Evolutionary conservation across 2,888 invertebrate genomes (phyloP).

Genomic region (Dromius quadrimaculatus): DNA sequence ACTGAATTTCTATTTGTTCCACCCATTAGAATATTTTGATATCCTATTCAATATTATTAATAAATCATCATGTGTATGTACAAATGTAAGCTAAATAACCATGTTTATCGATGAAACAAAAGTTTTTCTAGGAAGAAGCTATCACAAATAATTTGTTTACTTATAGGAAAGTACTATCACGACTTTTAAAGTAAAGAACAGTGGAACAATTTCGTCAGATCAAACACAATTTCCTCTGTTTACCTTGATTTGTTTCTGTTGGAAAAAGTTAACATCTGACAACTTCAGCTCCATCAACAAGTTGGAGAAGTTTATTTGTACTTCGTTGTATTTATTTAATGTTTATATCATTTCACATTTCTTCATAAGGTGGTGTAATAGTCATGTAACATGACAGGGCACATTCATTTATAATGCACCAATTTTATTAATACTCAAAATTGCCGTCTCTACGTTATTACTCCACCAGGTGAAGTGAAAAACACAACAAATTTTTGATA

Average conservation of each 20-base stretch:
- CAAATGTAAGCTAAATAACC: no score
- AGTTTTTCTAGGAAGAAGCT: no score
- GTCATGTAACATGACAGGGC: slow-evolving; percentile 11
- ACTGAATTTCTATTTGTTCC: no score
- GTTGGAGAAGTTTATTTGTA: slow-evolving; percentile 20
- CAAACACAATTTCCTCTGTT: slow-evolving; percentile 19
- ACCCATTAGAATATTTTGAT: no score
- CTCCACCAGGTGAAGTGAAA: neutral
- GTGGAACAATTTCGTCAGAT: slow-evolving; percentile 15
- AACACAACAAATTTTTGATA: slow-evolving; percentile 12
- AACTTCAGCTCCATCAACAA: slow-evolving; percentile 28
- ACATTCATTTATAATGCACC: slow-evolving; percentile 9
- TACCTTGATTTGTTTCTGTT: slow-evolving; percentile 28
- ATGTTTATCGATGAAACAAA: no score
- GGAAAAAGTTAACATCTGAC: slow-evolving; percentile 29
- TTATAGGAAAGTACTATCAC: no score
- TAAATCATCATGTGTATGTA: no score
- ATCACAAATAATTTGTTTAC: no score
- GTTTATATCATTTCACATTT: slow-evolving; percentile 1
- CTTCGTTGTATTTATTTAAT: slow-evolving; percentile 19
- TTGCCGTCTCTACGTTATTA: slow-evolving; percentile 9
- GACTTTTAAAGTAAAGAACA: slow-evolving; percentile 17
- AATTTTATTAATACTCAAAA: slow-evolving; percentile 15
- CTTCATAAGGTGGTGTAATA: slow-evolving; percentile 1
- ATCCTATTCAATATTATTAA: no score